Percentiles rank a stretch among this genome's conserved stretches.
phyloP scores from a whole-genome alignment of 1,140 invertebrate genomes.

The Telenomus remus region DNA sequence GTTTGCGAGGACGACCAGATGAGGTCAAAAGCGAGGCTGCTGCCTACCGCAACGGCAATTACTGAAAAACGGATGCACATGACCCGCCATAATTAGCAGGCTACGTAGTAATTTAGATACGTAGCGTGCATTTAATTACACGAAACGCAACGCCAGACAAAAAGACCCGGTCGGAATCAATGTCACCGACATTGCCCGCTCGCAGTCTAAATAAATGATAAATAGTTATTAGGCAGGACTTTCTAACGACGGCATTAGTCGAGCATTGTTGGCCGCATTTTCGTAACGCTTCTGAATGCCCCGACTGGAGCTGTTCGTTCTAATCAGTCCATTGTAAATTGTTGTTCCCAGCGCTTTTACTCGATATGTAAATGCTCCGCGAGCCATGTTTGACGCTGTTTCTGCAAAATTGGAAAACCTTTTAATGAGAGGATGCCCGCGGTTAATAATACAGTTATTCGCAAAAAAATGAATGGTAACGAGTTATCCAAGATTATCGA shows the following conservation, averaged over 20 bases:
- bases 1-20: constrained; percentile 17
- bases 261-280: constrained; percentile 29
- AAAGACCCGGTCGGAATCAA: constrained; percentile 19
- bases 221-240: constrained; percentile 26
- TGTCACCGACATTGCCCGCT: constrained; percentile 20
- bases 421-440: constrained; percentile 27
- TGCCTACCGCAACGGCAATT: constrained; percentile 40
- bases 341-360: not conserved
- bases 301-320: constrained; percentile 31
- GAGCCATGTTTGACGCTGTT: constrained; percentile 15
- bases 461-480: no score
- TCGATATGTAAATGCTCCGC: constrained; percentile 10
- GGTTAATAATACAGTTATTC: constrained; percentile 5
- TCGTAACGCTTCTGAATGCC: constrained; percentile 41
- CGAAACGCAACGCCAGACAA: constrained; percentile 32
- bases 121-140: constrained; percentile 44
- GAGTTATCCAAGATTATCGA: no score
- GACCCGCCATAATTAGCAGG: constrained; percentile 49
- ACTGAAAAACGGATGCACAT: constrained; percentile 49
- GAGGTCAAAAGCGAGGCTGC: constrained; percentile 32
- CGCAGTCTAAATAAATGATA: constrained; percentile 37
- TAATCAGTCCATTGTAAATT: constrained; percentile 36
- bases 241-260: constrained; percentile 30
- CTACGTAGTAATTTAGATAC: constrained; percentile 39
- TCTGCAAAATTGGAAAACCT: constrained; percentile 7